Conservation (phyloP, 2,113 vertebrate genomes). For the Orycteropus afer region DNA sequence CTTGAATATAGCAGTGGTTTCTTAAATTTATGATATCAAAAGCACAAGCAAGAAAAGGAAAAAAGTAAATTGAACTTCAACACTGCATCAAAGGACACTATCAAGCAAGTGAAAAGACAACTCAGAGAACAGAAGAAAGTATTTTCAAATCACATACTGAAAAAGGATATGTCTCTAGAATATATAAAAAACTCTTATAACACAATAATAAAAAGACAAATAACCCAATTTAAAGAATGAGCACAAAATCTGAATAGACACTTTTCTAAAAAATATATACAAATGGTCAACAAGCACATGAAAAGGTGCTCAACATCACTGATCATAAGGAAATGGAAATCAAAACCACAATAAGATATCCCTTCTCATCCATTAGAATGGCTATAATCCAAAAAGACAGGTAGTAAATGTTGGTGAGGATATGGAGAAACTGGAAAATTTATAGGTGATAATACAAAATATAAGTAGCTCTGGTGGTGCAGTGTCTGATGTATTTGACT, state of each 20-base stretch:
- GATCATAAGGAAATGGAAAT: neutral
- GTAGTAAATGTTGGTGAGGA: neutral
- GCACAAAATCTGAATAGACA: constrained; percentile 4
- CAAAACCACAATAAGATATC: neutral
- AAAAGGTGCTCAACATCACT: neutral
- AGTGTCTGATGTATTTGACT: too few species aligned
- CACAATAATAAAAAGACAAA: neutral
- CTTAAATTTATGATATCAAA: neutral
- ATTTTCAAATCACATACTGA: neutral
- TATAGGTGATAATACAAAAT: neutral
- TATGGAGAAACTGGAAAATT: neutral
- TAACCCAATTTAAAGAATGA: neutral
- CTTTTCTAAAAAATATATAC: neutral
- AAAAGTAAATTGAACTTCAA: neutral
- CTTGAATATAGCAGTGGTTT: neutral
- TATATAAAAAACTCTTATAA: neutral
- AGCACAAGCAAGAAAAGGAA: neutral
- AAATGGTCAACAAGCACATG: neutral
- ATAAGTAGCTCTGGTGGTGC: too few species aligned
- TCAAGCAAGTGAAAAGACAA: neutral
- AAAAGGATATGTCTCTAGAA: neutral
- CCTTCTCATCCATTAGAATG: neutral
- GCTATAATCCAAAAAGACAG: neutral
- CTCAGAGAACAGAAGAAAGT: neutral
- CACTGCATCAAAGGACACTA: constrained; percentile 27